These are phyloP conservation scores for Catagonus wagneri DNA, from an alignment of 2,113 vertebrate genomes.

Conservation along the genomic window DNA sequence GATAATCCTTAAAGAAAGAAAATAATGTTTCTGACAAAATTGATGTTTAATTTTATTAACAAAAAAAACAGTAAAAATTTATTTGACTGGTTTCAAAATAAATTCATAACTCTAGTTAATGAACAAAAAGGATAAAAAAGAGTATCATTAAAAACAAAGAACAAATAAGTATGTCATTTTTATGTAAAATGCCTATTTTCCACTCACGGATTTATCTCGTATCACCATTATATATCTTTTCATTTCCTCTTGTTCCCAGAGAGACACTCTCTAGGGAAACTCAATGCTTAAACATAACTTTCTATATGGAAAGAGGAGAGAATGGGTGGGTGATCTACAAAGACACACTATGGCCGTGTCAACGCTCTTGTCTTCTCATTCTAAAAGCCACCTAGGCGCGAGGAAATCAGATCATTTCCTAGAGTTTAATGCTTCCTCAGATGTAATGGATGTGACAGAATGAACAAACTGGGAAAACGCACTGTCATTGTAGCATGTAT, in stretches of 20 bases:
- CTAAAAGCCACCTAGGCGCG: background rate
- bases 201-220: background rate
- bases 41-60: background rate
- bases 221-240: background rate
- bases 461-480: background rate
- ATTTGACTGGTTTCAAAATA: slow-evolving; percentile 10
- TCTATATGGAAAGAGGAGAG: background rate
- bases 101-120: background rate
- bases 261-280: background rate
- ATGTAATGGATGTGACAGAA: background rate
- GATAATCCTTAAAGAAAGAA: background rate
- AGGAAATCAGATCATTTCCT: background rate
- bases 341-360: background rate
- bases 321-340: background rate
- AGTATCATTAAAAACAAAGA: background rate
- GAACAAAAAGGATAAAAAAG: background rate
- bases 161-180: background rate
- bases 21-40: background rate
- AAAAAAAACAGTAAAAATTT: background rate
- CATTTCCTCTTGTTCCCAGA: background rate
- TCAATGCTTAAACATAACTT: background rate
- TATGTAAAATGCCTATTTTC: background rate
- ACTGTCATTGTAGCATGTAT: background rate
- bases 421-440: background rate
- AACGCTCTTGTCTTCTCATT: background rate